These are phyloP conservation scores for Helicolenus hilgendorfi DNA, from an alignment of 2,797 vertebrate species.

Conservation along the genomic window DNA sequence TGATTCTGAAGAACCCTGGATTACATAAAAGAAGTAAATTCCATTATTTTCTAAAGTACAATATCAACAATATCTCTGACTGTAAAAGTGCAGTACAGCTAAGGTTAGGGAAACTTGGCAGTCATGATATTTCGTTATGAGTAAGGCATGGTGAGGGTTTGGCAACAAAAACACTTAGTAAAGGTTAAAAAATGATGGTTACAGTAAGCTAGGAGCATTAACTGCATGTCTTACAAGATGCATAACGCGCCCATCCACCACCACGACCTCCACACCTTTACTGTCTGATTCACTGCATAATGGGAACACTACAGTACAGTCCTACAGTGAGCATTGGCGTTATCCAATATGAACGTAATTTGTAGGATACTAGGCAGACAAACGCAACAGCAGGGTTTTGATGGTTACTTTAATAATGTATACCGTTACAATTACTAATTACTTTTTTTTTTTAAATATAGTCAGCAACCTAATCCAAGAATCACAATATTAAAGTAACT, in stretches of 20 bases:
- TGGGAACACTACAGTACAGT: too few relatives aligned
- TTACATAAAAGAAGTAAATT: too few relatives aligned
- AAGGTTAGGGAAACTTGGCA: neutral
- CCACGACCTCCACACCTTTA: too few relatives aligned
- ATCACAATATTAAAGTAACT: neutral
- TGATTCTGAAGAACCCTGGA: too few relatives aligned
- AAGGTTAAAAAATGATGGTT: neutral
- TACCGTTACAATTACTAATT: neutral
- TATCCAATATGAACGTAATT: too few relatives aligned
- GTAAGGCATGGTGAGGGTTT: neutral
- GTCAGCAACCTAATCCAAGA: neutral
- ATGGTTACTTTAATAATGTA: too few relatives aligned
- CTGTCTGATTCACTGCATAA: too few relatives aligned
- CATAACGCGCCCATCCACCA: too few relatives aligned
- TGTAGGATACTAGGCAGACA: too few relatives aligned
- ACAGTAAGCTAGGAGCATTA: neutral
- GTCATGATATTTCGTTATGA: neutral
- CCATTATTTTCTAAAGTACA: neutral
- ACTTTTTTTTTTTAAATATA: neutral
- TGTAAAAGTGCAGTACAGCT: neutral
- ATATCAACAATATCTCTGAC: neutral
- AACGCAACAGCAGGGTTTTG: too few relatives aligned
- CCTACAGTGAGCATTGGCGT: too few relatives aligned
- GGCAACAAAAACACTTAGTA: neutral
- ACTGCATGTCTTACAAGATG: too few relatives aligned